Evolutionary conservation across 1,140 invertebrate genomes (phyloP), one percentile per base, ranked within the genome.

Genomic region (Scaptomyza pallida): DNA sequence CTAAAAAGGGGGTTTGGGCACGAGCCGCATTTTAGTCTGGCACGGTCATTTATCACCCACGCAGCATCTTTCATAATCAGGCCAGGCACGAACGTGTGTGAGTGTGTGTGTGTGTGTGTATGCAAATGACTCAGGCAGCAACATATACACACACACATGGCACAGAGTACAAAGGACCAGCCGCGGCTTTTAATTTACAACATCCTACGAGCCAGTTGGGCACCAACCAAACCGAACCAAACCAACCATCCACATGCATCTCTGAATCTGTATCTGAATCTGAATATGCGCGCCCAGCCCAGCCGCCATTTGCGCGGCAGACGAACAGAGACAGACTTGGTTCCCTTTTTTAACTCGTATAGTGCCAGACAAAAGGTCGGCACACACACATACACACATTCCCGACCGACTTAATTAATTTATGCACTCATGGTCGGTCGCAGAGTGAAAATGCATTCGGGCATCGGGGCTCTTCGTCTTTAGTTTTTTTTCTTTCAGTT

Each of bases 41-140:
- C 81, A 61, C 64, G 70, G 89, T 83, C 89, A 90, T 90, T 90
- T 90, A 90, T 90, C 89, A 90, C 89, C 81, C 81, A 89, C 89
- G 81, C 89, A 90, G 89, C 89, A 90, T 90, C 89, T 90, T 90
- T 90, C 89, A 90, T 90, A 90, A 90, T 90, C 89, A 90, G 89
- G 68, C 80, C 70, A 75, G 52, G 75, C 68, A 72, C n/a, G n/a
- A n/a, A n/a, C n/a, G n/a, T n/a, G n/a, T n/a, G n/a, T n/a, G n/a
- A n/a, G n/a, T n/a, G n/a, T n/a, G n/a, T n/a, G n/a, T n/a, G n/a
- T n/a, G n/a, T n/a, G 26, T 9, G 26, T 5, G 71, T 63, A 90
- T 90, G 89, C 89, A 90, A 90, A 90, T 90, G 89, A 90, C 85
- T 89, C 75, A 88, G 76, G 44, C 54, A 56, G 43, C 33, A 2